Evolutionary conservation across 1,140 invertebrate genomes (phyloP), one percentile per base, ranked within the genome.

Genomic region (Papilio machaon): DNA sequence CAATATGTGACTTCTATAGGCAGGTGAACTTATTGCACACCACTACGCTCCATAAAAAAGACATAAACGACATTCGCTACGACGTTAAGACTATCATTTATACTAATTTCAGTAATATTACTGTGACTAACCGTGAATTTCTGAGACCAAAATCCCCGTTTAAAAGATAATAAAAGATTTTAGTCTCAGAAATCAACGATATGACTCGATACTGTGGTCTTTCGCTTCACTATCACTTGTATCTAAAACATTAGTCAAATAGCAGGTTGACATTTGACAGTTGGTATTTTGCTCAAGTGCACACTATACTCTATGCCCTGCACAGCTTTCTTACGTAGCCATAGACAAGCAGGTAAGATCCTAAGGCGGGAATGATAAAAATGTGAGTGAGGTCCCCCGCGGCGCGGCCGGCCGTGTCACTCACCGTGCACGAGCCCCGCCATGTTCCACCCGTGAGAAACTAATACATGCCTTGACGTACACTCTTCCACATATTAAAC

Each of bases 341-440:
- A 67, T 67, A 67, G 64, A 67, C 86, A 88, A 84, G 87, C 88
- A 91, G 84, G 83, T 80, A 54, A 80, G 81, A 23, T 67, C 64
- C 75, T 85, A 88, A 87, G 85, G 86, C 82, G 84, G 87, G 87
- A 88, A 90, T 87, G 87, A 86, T 87, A 89, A 91, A 89, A 91
- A 90, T 91, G 88, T 90, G 83, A 85, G 84, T 83, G 77, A 70
- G 83, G 81, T 73, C 88, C 85, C 90, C 90, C 85, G 90, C 84
- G 52, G 91, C 23, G 90, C 82, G 81, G 83, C 85, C 83, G 85
- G 85, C 85, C 81, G 82, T 88, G 90, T 92, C 91, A 91, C 91
- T 92, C 90, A 92, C 81, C 78, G 83, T 86, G 81, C 82, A 83
- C 74, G 81, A 85, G 78, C 49, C 75, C 75, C 74, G 82, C 83